Conservation (phyloP, 2,113 vertebrate species). For the Castor canadensis region DNA sequence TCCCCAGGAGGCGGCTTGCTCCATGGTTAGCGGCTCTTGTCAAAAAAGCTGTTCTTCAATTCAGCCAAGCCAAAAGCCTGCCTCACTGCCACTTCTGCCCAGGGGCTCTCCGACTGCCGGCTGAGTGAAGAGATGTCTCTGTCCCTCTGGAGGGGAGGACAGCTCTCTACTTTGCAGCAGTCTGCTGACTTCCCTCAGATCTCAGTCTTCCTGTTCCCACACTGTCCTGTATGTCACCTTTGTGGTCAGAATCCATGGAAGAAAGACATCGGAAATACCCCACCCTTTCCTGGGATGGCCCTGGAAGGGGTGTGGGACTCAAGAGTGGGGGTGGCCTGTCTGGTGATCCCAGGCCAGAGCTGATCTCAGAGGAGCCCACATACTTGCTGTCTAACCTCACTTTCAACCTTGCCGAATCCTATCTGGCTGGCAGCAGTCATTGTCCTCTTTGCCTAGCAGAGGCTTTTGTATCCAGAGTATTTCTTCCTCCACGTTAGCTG, state of each 20-base stretch:
- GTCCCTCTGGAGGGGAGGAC: background rate
- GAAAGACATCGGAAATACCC: rapidly evolving
- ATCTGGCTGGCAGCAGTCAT: background rate
- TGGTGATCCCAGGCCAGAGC: rapidly evolving
- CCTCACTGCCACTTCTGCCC: rapidly evolving
- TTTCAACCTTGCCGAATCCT: background rate
- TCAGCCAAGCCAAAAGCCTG: background rate
- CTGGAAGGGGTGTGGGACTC: background rate
- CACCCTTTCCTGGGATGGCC: too few species aligned
- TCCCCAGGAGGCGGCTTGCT: rapidly evolving
- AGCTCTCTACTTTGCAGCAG: background rate
- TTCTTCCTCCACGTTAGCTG: background rate
- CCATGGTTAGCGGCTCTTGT: background rate
- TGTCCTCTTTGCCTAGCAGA: background rate
- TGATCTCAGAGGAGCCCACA: rapidly evolving
- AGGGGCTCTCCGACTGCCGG: rapidly evolving
- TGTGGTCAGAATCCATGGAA: rapidly evolving
- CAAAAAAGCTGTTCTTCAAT: background rate
- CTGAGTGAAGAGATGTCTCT: rapidly evolving
- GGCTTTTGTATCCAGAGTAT: background rate
- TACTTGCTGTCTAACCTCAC: background rate
- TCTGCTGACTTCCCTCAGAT: rapidly evolving
- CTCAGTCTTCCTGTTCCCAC: rapidly evolving
- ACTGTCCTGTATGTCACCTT: too few species aligned
- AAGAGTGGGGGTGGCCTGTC: rapidly evolving